Base-by-base conservation (phyloP, 2,113 vertebrate species). In the Tetrao urogallus region DNA sequence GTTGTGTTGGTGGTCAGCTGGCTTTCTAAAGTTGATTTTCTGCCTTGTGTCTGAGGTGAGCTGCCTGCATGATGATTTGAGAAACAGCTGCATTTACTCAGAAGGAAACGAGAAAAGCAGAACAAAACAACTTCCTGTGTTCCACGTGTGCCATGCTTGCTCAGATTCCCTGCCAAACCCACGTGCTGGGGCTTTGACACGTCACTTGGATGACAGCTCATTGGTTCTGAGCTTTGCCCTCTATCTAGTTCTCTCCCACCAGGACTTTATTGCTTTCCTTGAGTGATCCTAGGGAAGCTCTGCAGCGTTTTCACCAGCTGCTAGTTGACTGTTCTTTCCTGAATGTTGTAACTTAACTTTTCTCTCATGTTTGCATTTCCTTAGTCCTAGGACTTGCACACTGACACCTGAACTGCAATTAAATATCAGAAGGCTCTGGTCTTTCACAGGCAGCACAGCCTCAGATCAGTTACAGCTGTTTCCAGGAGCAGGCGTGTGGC, bases 21-120 rank as follows among this genome's bases (percentile, higher is more conserved):
- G 3, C 52, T 72, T 64, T n/a, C 52, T 10, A 10, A 15, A 5
- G 63, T 7, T 66, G 40, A 17, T 42, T 81, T 64, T 28, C 58
- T 76, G 54, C 60, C 50, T 32, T 10, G 5, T 45, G 38, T 24
- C 36, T 73, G 64, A 90, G 80, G 54, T 66, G 80, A 58, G 57
- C 5, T 74, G 24, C 2, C 56, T 64, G 0, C 10, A 2, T 0
- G 8, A 6, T 15, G 50, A 36, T 7, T n/a, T 72, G 60, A 7
- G 34, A 54, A 76, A 69, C 58, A 72, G 9, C 76, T 61, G 40
- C 65, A 15, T 32, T 54, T 48, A 20, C 73, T 61, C 78, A 50
- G 16, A 52, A 20, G 69, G 38, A 3, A 70, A 45, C 40, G 3
- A 40, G 76, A 64, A 75, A 76, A 85, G 88, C 75, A 73, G 90